Evolutionary conservation across 1,140 invertebrate species (phyloP).

Genomic region (Goniozus legneri): DNA sequence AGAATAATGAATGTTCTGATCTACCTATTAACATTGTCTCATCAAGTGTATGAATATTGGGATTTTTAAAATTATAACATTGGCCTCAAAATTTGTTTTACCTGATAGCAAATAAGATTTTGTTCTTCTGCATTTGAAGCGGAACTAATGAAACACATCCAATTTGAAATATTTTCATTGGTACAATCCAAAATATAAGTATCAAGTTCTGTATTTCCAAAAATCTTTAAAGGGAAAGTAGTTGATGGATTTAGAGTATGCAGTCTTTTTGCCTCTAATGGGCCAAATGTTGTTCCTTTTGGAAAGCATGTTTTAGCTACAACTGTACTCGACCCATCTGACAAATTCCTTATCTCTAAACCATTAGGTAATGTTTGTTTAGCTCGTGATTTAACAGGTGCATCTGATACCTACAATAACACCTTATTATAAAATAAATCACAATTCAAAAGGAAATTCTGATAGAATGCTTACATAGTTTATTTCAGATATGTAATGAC

Average conservation of each 20-base stretch:
- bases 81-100: constrained; percentile 18
- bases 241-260: constrained; percentile 37
- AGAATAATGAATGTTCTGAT: constrained; percentile 61
- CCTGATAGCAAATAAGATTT: constrained; percentile 66
- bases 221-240: constrained; percentile 42
- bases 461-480: constrained; percentile 21
- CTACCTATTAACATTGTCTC: constrained; percentile 35
- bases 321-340: constrained; percentile 34
- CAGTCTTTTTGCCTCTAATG: constrained; percentile 47
- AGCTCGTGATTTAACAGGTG: constrained; percentile 38
- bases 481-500: constrained; percentile 36
- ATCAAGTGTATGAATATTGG: neutral
- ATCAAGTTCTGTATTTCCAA: constrained; percentile 10
- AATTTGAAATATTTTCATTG: constrained; percentile 60
- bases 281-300: constrained; percentile 50
- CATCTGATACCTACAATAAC: constrained; percentile 29
- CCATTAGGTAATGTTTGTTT: constrained; percentile 46
- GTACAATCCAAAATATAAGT: constrained; percentile 55
- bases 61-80: constrained; percentile 1
- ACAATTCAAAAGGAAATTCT: neutral
- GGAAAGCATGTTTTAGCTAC: constrained; percentile 35
- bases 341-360: constrained; percentile 35
- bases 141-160: constrained; percentile 62
- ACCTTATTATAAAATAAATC: constrained; percentile 1
- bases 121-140: constrained; percentile 52